These are phyloP conservation scores for Trilocha varians DNA, from an alignment of 2,888 invertebrate species.

Conservation along the genomic window DNA sequence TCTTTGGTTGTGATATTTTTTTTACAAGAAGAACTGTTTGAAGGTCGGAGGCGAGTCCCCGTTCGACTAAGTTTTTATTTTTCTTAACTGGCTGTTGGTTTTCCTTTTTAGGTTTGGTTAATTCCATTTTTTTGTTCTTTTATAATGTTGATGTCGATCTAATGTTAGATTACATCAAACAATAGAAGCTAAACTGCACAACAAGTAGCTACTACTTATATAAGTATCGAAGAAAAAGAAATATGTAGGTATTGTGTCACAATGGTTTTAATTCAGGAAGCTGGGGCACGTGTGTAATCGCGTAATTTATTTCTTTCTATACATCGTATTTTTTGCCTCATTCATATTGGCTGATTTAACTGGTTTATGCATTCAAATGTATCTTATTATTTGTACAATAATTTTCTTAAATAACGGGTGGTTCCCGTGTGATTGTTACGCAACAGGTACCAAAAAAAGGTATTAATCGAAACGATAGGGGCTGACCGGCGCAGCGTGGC, in stretches of 20 bases:
- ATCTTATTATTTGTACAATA: not conserved
- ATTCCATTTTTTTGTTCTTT: not conserved
- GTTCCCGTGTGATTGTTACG: conserved; percentile 61
- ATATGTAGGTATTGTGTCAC: conserved; percentile 1
- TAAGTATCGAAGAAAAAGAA: conserved; percentile 10
- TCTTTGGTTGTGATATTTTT: no score
- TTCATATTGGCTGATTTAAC: not conserved
- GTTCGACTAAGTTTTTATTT: not conserved
- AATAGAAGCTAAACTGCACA: not conserved
- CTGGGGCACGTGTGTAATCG: not conserved
- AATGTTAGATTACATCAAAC: conserved; percentile 6
- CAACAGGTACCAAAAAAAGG: conserved; percentile 50
- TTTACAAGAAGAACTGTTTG: not conserved
- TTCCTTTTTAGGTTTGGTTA: no score
- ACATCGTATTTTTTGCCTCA: not conserved
- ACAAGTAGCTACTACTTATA: conserved; percentile 1
- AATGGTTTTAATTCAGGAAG: not conserved
- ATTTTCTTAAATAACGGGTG: conserved; percentile 14
- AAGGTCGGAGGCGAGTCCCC: not conserved
- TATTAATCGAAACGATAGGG: conserved; percentile 35
- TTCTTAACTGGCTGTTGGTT: no score
- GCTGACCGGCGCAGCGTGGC: conserved; percentile 25
- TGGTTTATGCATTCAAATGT: no score
- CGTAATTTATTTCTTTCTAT: not conserved
- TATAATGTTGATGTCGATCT: not conserved